Evolutionary conservation across 2,888 invertebrate species (phyloP).

Genomic region (Tinea pellionella): DNA sequence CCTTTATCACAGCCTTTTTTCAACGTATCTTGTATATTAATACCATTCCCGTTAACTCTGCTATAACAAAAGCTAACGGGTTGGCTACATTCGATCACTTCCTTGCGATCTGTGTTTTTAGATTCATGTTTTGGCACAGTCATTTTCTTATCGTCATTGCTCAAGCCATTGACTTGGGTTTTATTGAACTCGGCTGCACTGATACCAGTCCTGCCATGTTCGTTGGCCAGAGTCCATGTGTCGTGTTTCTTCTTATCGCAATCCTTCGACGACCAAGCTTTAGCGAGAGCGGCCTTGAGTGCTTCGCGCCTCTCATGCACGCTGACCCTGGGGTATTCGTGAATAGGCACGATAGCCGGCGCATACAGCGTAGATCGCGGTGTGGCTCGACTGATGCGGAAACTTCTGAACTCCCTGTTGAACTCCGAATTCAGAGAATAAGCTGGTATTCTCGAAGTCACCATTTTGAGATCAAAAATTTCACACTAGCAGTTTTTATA

Average conservation of each 20-base stretch:
- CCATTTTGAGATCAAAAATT: conserved; percentile 70
- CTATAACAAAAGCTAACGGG: conserved; percentile 47
- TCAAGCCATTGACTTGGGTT: conserved; percentile 34
- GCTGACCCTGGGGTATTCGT: conserved; percentile 72
- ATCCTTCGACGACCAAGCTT: conserved; percentile 60
- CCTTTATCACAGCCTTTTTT: conserved; percentile 68
- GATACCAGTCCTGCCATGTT: conserved; percentile 47
- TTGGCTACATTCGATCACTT: conserved; percentile 43
- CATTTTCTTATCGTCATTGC: conserved; percentile 46
- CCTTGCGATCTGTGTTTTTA: conserved; percentile 47
- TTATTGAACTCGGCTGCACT: conserved; percentile 47
- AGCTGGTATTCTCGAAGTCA: conserved; percentile 73
- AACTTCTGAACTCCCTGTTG: conserved; percentile 71
- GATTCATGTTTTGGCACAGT: conserved; percentile 56
- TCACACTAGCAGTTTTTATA: conserved; percentile 38
- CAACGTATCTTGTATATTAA: conserved; percentile 60
- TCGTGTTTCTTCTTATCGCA: conserved; percentile 57
- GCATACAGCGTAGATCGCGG: conserved; percentile 62
- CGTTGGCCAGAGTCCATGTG: conserved; percentile 54
- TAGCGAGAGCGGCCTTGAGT: conserved; percentile 61
- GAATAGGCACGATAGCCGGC: conserved; percentile 68
- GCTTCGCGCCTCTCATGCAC: conserved; percentile 65
- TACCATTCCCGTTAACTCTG: conserved; percentile 44
- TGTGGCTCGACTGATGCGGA: conserved; percentile 64
- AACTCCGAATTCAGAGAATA: conserved; percentile 73